Conservation (phyloP, 2,113 vertebrate species). For the Mastomys coucha region DNA sequence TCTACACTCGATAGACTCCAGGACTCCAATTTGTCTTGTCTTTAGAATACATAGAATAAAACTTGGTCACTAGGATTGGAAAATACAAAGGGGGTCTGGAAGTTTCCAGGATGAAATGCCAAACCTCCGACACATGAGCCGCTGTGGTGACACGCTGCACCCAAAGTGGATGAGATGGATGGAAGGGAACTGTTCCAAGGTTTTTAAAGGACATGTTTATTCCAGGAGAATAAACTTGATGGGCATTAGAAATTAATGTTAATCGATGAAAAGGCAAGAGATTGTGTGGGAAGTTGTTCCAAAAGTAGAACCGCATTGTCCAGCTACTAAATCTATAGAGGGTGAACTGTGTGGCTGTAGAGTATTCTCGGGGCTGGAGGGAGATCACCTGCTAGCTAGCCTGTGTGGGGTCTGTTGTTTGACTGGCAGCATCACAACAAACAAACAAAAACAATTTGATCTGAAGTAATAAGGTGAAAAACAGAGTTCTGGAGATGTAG, state of each 20-base stretch:
- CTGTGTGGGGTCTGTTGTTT: too few species aligned
- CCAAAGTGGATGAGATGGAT: background rate
- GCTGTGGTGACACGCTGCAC: background rate
- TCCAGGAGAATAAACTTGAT: background rate
- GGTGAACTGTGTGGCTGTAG: background rate
- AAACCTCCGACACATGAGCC: background rate
- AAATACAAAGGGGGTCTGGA: background rate
- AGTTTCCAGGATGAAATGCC: background rate
- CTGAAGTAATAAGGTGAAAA: too few species aligned
- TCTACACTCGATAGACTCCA: background rate
- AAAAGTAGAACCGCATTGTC: background rate
- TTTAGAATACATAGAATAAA: background rate
- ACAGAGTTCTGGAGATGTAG: too few species aligned
- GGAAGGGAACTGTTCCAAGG: background rate
- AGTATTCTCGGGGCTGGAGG: background rate
- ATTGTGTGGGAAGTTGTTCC: background rate
- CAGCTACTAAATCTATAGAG: background rate
- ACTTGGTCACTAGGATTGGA: background rate
- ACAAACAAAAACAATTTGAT: background rate
- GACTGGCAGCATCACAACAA: background rate
- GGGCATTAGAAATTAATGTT: background rate
- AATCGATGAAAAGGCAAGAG: background rate
- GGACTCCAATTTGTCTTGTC: background rate
- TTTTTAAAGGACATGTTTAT: too few species aligned
- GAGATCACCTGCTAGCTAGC: background rate